phyloP scores from a whole-genome alignment of 2,113 vertebrate genomes.

The Antennarius striatus region DNA sequence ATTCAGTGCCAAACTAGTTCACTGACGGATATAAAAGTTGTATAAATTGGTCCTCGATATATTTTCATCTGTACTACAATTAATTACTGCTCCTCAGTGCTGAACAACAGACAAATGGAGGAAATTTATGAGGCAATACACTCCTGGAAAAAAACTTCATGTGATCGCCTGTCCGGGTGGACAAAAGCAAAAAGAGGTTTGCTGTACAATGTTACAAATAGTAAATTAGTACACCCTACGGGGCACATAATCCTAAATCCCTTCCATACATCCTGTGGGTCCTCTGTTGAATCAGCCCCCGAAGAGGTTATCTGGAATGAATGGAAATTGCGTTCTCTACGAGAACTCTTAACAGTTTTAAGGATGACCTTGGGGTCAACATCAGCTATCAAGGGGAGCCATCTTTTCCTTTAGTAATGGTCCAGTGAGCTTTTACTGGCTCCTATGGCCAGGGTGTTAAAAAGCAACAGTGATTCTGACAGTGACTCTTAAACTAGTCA shows the following conservation, averaged over 20 bases:
- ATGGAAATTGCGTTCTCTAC: slow-evolving; percentile 43
- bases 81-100: not conserved
- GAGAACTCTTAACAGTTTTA: slow-evolving; percentile 44
- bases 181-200: slow-evolving; percentile 3
- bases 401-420: slow-evolving; percentile 39
- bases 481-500: too few species aligned
- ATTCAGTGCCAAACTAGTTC: too few species aligned
- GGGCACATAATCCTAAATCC: slow-evolving; percentile 20
- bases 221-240: not conserved
- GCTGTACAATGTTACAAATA: slow-evolving; percentile 3
- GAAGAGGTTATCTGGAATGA: slow-evolving; percentile 38
- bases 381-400: slow-evolving; percentile 21
- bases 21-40: too few species aligned
- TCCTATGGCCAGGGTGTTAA: too few species aligned
- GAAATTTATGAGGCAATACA: slow-evolving; percentile 3
- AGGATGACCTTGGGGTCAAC: slow-evolving; percentile 34
- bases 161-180: not conserved
- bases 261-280: slow-evolving; percentile 12
- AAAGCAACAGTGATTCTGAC: too few species aligned
- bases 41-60: too few species aligned
- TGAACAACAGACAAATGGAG: not conserved
- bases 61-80: too few species aligned
- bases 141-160: not conserved
- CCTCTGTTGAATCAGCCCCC: slow-evolving; percentile 18
- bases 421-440: slow-evolving; percentile 4